These are phyloP conservation scores for Simalia tracyae DNA, from an alignment of 2,797 vertebrate genomes.

Conservation along the genomic window DNA sequence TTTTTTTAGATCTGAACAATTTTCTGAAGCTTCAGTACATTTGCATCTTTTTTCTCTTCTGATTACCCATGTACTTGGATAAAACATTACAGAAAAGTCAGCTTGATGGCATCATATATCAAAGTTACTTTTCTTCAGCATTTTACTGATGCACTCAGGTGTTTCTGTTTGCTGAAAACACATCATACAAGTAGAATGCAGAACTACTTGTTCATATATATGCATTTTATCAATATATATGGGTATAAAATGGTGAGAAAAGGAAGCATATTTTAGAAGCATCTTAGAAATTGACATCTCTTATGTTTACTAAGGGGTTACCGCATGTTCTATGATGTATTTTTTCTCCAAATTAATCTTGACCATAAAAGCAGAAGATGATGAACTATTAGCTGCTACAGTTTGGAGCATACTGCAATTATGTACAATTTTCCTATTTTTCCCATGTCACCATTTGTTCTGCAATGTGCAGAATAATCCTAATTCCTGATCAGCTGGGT, in stretches of 20 bases:
- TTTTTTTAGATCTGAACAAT: too few relatives aligned
- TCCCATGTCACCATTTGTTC: background rate
- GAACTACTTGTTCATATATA: background rate
- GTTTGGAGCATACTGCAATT: background rate
- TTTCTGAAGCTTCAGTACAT: background rate
- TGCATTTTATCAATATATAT: background rate
- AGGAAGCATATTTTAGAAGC: background rate
- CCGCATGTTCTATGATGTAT: background rate
- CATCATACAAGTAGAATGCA: background rate
- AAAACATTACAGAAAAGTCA: background rate
- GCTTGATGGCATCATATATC: background rate
- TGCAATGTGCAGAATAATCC: background rate
- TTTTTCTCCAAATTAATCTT: background rate
- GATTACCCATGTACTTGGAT: too few relatives aligned
- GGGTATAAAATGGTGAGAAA: background rate
- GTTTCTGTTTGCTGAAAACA: background rate
- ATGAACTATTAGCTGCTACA: background rate
- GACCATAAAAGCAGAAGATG: background rate
- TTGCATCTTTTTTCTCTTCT: background rate
- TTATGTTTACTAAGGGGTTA: background rate
- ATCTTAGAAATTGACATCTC: background rate
- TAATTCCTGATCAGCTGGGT: background rate
- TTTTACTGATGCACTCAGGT: background rate
- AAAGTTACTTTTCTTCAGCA: background rate
- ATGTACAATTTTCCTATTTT: background rate